A percentile compares a stretch with the other conserved stretches of the same genome.
phyloP scores from a whole-genome alignment of 2,113 vertebrate genomes.

The Otis tarda region DNA sequence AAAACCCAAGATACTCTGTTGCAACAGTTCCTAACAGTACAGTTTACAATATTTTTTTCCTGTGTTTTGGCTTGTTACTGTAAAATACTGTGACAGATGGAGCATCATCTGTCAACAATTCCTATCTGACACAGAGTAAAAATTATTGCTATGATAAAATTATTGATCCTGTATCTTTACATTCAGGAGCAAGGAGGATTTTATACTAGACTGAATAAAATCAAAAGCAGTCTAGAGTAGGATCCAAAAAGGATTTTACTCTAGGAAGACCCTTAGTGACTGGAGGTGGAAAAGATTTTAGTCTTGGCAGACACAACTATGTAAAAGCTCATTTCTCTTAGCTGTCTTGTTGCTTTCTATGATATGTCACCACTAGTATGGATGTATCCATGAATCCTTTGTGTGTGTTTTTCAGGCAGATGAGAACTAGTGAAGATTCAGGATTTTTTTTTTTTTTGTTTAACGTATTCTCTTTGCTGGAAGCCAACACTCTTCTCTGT shows the following conservation, averaged over 20 bases:
- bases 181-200: conserved; percentile 38
- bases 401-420: not conserved
- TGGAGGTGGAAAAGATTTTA: conserved; percentile 32
- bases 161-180: conserved; percentile 58
- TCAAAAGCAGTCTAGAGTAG: conserved; percentile 21
- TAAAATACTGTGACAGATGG: conserved; percentile 72
- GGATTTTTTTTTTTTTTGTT: not conserved
- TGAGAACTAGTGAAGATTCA: not conserved
- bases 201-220: conserved; percentile 24
- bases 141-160: conserved; percentile 57
- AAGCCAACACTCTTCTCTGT: not conserved
- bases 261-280: conserved; percentile 12
- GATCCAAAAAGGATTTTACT: conserved; percentile 19
- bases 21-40: not conserved
- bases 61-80: conserved; percentile 59
- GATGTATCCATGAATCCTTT: not conserved
- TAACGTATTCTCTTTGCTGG: not conserved
- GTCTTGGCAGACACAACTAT: conserved; percentile 33
- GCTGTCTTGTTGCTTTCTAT: conserved; percentile 33
- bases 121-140: conserved; percentile 51
- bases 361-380: conserved; percentile 8
- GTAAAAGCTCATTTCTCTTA: conserved; percentile 32
- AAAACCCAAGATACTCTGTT: not conserved
- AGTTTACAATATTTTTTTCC: conserved; percentile 20
- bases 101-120: conserved; percentile 68